Conservation (phyloP, 2,797 vertebrate species). For the Intellagama lesueurii region DNA sequence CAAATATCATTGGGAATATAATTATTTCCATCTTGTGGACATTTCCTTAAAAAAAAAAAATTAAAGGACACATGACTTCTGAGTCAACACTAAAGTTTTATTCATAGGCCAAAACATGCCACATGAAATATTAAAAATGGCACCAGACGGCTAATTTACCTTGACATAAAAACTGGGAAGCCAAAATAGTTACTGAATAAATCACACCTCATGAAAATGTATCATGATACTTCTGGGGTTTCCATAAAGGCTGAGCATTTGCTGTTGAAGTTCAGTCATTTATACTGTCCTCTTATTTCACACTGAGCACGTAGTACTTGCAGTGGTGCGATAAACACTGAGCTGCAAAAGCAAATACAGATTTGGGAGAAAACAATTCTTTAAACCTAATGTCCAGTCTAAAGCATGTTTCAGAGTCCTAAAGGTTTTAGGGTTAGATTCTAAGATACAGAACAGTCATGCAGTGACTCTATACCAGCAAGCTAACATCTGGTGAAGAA, state of each 20-base stretch:
- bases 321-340: fast-evolving
- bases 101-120: neutral
- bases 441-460: neutral
- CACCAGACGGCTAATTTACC: slow-evolving; percentile 23
- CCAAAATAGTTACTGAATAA: slow-evolving; percentile 65
- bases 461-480: neutral
- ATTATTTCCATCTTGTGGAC: slow-evolving; percentile 15
- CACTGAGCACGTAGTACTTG: slow-evolving; percentile 50
- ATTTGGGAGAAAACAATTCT: neutral
- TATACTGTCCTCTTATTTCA: slow-evolving; percentile 40
- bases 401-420: fast-evolving
- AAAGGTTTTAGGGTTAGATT: neutral
- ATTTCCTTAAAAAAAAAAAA: slow-evolving; percentile 7
- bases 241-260: slow-evolving; percentile 59
- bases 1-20: neutral
- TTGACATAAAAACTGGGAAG: slow-evolving; percentile 46
- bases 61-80: slow-evolving; percentile 13
- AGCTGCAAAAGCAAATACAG: fast-evolving
- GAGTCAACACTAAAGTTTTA: slow-evolving; percentile 21
- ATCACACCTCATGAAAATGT: slow-evolving; percentile 43
- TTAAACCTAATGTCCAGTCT: fast-evolving
- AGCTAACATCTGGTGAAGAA: neutral
- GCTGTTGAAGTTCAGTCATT: slow-evolving; percentile 49
- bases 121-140: slow-evolving; percentile 48
- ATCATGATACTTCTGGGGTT: slow-evolving; percentile 50